A percentile compares a stretch with the other conserved stretches of the same genome.
These are phyloP conservation scores for Scaptomyza pallida DNA, from an alignment of 1,140 invertebrate genomes.

Conservation along the genomic window DNA sequence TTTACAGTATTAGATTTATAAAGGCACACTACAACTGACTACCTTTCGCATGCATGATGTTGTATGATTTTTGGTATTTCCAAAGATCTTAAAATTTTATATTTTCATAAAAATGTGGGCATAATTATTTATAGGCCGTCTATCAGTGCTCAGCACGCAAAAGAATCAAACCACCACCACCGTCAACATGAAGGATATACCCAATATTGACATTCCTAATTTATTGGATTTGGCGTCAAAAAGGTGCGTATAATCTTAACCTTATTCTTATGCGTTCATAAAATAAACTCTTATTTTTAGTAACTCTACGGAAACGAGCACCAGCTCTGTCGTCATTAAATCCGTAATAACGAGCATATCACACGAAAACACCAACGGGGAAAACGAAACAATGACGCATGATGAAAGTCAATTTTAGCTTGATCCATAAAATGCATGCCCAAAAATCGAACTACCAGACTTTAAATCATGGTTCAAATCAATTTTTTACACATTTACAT, in stretches of 20 bases:
- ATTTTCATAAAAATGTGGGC: not conserved
- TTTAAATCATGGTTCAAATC: not conserved
- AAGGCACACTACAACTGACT: constrained; percentile 8
- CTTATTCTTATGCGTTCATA: not conserved
- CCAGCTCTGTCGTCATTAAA: constrained; percentile 83
- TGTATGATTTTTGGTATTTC: constrained; percentile 7
- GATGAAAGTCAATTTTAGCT: constrained; percentile 80
- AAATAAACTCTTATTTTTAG: constrained; percentile 37
- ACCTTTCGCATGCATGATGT: constrained; percentile 38
- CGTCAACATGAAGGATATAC: constrained; percentile 77
- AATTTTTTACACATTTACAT: constrained; percentile 12
- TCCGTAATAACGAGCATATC: constrained; percentile 83
- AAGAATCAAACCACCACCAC: constrained; percentile 78
- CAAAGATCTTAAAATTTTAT: not conserved
- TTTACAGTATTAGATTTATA: constrained; percentile 29
- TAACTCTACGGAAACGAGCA: constrained; percentile 77
- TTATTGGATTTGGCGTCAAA: constrained; percentile 71
- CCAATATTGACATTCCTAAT: constrained; percentile 75
- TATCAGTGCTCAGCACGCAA: constrained; percentile 83
- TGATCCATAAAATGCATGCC: not conserved
- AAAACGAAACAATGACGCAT: constrained; percentile 66
- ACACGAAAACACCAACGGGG: constrained; percentile 80
- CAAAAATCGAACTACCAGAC: not conserved
- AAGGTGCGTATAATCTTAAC: constrained; percentile 42
- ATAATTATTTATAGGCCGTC: constrained; percentile 62